Base-by-base conservation (phyloP, 1,140 invertebrate species). In the Neodiprion fabricii region DNA sequence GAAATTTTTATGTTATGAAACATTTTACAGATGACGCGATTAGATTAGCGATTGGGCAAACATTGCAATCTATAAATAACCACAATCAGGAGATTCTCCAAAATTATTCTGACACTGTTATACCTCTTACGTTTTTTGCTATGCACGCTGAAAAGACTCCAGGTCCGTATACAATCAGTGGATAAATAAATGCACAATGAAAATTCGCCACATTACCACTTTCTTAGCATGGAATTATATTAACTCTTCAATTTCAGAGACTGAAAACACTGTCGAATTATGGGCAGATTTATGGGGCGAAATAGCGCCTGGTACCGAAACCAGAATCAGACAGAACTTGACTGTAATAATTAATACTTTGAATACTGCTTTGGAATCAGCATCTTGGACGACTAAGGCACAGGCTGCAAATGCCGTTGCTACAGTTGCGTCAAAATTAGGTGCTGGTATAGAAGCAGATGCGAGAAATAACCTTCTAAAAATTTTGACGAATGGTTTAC, bases 211-310 rank as follows among this genome's bases (percentile, higher is more conserved):
- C 50, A 68, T 75, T 17, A 73, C n/a, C 66, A 28, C 7, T 50
- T 67, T 76, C 71, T 1, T 40, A 40, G 5, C 28, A 40, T 5
- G 5, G 5, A 40, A 40, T 40, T 40, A 40, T 5, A 40, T 40
- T 40, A 40, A 40, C 28, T 40, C 28, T 40, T 61, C 4, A 61
- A 48, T 75, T 83, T 50, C 74, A 88, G 91, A 91, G 75, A 91
- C 91, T 48, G 90, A 92, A 78, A 87, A 89, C 49, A 91, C 91
- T 11, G 90, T 94, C 68, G 92, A 94, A 79, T 86, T 94, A 28
- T 98, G 96, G 94, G 93, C 94, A 76, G 96, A 98, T 83, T 88
- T 98, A 3, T 98, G 97, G 97, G 91, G 91, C 47, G 96, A 98
- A 80, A 92, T 96, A 23, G 94, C 95, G 66, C 95, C 96, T 11